Percentiles rank a stretch among this genome's conserved stretches.
Conservation (phyloP, 2,888 invertebrate species). For the Ophioninae sp. region DNA sequence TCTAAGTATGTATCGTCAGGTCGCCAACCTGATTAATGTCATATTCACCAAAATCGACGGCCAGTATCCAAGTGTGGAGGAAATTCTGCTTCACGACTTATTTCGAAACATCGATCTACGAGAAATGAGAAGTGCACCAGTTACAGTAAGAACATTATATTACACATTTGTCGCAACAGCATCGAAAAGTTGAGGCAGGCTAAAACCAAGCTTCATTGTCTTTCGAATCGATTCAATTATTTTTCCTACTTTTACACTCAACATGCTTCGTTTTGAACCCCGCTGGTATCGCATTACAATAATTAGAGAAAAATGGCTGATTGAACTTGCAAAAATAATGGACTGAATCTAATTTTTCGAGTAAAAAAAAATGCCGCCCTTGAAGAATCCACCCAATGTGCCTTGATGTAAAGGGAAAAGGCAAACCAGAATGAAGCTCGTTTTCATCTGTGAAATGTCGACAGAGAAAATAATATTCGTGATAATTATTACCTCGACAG, state of each 20-base stretch:
- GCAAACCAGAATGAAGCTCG: too few relatives aligned
- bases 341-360: too few relatives aligned
- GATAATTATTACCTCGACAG: constrained; percentile 63
- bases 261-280: too few relatives aligned
- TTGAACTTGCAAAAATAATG: too few relatives aligned
- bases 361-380: too few relatives aligned
- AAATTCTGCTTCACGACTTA: constrained; percentile 90
- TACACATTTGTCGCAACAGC: not conserved
- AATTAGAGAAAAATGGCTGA: too few relatives aligned
- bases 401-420: too few relatives aligned
- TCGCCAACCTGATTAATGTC: constrained; percentile 89
- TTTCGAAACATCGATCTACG: constrained; percentile 94
- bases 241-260: not conserved
- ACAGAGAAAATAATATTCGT: not conserved
- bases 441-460: not conserved
- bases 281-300: too few relatives aligned
- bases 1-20: constrained; percentile 88
- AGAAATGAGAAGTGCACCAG: constrained; percentile 92
- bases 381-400: too few relatives aligned
- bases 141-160: constrained; percentile 84
- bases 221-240: not conserved
- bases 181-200: not conserved
- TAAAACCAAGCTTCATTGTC: too few relatives aligned
- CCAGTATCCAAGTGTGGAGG: constrained; percentile 89
- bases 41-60: constrained; percentile 88